Base-by-base conservation (phyloP, 2,113 vertebrate species). In the Myiopsitta monachus region DNA sequence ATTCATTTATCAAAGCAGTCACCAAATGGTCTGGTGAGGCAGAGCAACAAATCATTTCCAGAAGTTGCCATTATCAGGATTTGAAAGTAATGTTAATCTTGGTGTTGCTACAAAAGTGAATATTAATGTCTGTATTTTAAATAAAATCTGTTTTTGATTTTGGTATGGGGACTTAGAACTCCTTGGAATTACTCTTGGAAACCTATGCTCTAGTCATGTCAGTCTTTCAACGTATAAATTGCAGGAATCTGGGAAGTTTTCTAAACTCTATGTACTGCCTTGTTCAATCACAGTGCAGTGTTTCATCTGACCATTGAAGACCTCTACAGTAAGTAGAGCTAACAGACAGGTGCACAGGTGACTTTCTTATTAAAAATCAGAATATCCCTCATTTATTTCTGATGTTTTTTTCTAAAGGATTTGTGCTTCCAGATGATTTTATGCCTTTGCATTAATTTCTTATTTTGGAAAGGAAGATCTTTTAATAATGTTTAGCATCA, bases 31-130 rank as follows among this genome's bases (percentile, higher is more conserved):
- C 76, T 33, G 6, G 87, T 92, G 69, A 78, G 57, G 49, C 44
- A 96, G 21, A 83, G 21, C 77, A 91, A 82, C 81, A 94, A 95
- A 91, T 96, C 62, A 77, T 78, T 96, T 95, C 94, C 96, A 97
- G 95, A 89, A 87, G 66, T 57, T 92, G 83, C 57, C 62, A 52
- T 84, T 92, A 79, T 91, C 78, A 59, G 67, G 41, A 91, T 88
- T 87, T 94, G 64, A 39, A 92, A 94, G 41, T 76, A 76, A 80
- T 46, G 41, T 77, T 92, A 82, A 85, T 94, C 69, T 96, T 59
- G 30, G 19, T 73, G 49, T 87, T 84, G 54, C 69, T 94, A 69
- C 63, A 87, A 51, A 88, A 87, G 54, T 49, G 57, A 87, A 91
- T 93, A 68, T 92, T 92, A 95, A 91, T 88, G n/a, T 38, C 91